Conservation (phyloP, 2,888 invertebrate species). For the Andrena hattorfiana region DNA sequence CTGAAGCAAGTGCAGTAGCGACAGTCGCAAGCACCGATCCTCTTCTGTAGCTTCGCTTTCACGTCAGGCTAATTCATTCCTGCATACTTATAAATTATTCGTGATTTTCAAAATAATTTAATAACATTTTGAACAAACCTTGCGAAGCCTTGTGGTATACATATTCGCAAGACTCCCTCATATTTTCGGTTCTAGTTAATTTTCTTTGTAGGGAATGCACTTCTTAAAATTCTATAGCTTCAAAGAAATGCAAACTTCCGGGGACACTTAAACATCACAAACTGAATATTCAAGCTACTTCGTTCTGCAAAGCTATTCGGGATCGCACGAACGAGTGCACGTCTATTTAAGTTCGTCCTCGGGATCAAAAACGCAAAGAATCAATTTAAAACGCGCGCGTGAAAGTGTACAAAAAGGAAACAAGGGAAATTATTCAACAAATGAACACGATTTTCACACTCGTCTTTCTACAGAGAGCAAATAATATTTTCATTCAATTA, state of each 20-base stretch:
- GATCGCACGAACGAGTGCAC: slow-evolving; percentile 38
- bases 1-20: slow-evolving; percentile 65
- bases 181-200: not conserved
- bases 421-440: not conserved
- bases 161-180: not conserved
- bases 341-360: slow-evolving; percentile 20
- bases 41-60: slow-evolving; percentile 68
- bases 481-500: not conserved
- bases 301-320: slow-evolving; percentile 24
- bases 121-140: not conserved
- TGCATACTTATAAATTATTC: slow-evolving; percentile 38
- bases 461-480: not conserved
- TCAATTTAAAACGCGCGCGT: slow-evolving; percentile 11
- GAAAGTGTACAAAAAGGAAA: not conserved
- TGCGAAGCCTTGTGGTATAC: not conserved
- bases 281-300: slow-evolving; percentile 58
- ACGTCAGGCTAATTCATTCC: slow-evolving; percentile 53
- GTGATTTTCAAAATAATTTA: not conserved
- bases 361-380: slow-evolving; percentile 28
- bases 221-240: slow-evolving; percentile 35
- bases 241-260: slow-evolving; percentile 50
- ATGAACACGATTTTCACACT: not conserved
- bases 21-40: slow-evolving; percentile 70
- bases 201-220: slow-evolving; percentile 6
- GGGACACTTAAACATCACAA: slow-evolving; percentile 51